These are phyloP conservation scores for Limenitis camilla DNA, from an alignment of 2,888 invertebrate species.

Conservation along the genomic window DNA sequence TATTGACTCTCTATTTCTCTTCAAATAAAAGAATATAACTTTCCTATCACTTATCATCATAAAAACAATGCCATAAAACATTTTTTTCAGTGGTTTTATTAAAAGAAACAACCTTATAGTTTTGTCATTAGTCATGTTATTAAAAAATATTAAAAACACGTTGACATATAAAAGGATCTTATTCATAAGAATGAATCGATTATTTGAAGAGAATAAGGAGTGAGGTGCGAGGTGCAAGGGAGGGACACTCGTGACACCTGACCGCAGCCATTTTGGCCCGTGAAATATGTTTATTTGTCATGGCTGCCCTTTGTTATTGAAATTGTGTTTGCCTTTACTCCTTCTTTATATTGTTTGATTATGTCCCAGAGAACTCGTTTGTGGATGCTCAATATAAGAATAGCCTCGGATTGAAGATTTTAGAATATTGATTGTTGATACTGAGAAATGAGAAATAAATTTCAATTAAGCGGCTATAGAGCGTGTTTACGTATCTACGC, in stretches of 20 bases:
- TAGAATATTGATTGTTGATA: conserved; percentile 74
- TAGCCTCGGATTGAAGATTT: conserved; percentile 58
- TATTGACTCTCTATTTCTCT: no score
- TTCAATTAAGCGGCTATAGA: conserved; percentile 71
- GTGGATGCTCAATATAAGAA: conserved; percentile 63
- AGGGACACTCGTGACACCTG: conserved; percentile 64
- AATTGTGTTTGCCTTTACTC: conserved; percentile 74
- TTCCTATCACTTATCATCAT: no score
- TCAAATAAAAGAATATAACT: no score
- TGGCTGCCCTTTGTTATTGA: conserved; percentile 72
- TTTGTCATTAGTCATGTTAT: conserved; percentile 18
- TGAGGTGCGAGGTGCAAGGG: conserved; percentile 34
- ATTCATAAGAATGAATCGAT: conserved; percentile 67
- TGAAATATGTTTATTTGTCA: conserved; percentile 76
- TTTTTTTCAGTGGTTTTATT: neutral
- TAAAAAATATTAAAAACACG: conserved; percentile 25
- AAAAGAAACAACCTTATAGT: conserved; percentile 6
- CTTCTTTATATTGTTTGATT: conserved; percentile 74
- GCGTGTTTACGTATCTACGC: conserved; percentile 44
- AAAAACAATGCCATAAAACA: neutral
- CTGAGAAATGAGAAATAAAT: conserved; percentile 74
- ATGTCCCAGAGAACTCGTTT: conserved; percentile 68
- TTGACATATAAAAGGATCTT: conserved; percentile 47
- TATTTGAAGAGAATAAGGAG: conserved; percentile 59
- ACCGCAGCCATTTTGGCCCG: conserved; percentile 73